Evolutionary conservation across 2,113 vertebrate genomes (phyloP), one percentile per base, ranked within the genome.

Genomic region (Prunella fulvescens): DNA sequence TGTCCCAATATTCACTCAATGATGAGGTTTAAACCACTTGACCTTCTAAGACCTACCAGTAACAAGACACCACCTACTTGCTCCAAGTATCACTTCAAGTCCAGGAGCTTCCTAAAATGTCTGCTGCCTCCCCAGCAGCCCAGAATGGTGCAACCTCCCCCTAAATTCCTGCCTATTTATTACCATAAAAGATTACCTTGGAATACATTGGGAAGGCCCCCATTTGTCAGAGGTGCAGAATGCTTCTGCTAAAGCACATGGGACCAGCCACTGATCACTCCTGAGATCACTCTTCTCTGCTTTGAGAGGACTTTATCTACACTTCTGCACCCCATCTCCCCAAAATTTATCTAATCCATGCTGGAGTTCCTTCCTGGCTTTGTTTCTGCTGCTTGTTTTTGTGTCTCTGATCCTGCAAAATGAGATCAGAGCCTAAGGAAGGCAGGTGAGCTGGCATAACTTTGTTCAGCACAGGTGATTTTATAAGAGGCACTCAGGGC

Each of bases 31-130:
- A 73, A 96, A 81, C 54, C 78, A 61, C 81, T 90, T 79, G 92
- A 92, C 93, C 84, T 95, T 93, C n/a, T 61, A 84, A 76, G 81
- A 79, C 53, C 77, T 33, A 61, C 10, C 23, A 35, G 95, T 91
- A 96, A 97, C 66, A 69, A 61, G 94, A 95, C 84, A 96, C 95
- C 93, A n/a, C 42, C 57, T 14, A 42, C 81, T 81, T 24, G 82
- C 54, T 40, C 74, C 26, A 74, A 93, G 93, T 72, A 85, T 72
- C 78, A 73, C 81, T 92, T 58, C 31, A 69, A 81, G 90, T 16
- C 25, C 83, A 33, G 22, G 50, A 89, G 88, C 87, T 91, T 94
- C 92, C 91, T 77, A 92, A 93, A 92, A 95, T 73, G 87, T 95
- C 93, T 92, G 78, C 94, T 91, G 93, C 91, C 66, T 82, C 70